phyloP scores from a whole-genome alignment of 2,888 invertebrate genomes.

The Aphodius granarius region DNA sequence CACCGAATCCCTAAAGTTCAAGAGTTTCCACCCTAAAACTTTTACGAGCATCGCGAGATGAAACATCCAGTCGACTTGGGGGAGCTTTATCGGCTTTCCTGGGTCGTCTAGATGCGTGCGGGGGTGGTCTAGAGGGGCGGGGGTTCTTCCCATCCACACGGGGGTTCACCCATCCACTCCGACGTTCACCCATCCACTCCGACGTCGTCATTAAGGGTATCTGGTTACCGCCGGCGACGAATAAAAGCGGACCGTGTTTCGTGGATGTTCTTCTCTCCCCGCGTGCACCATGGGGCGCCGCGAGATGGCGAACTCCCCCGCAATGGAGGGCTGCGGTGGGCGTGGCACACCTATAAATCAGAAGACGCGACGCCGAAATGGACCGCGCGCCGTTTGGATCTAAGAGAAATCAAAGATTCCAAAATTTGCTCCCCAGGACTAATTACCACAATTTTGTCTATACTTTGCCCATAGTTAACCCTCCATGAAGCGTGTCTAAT shows the following conservation, averaged over 20 bases:
- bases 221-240: background rate
- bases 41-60: background rate
- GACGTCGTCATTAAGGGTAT: background rate
- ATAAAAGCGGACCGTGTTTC: background rate
- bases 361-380: slow-evolving; percentile 46
- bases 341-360: slow-evolving; percentile 52
- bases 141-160: too few relatives aligned
- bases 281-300: slow-evolving; percentile 28
- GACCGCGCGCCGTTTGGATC: background rate
- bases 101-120: background rate
- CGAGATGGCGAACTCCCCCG: slow-evolving; percentile 39
- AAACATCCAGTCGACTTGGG: background rate
- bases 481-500: background rate
- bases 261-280: background rate
- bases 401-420: background rate
- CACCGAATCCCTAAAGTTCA: background rate
- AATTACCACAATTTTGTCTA: background rate
- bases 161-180: too few relatives aligned
- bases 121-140: too few relatives aligned
- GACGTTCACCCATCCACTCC: background rate
- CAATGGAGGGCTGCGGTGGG: slow-evolving; percentile 45
- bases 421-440: background rate
- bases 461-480: background rate
- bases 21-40: background rate
- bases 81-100: background rate